Evolutionary conservation across 2,113 vertebrate genomes (phyloP), one percentile per base, ranked within the genome.

Genomic region (Todiramphus saurophagus): DNA sequence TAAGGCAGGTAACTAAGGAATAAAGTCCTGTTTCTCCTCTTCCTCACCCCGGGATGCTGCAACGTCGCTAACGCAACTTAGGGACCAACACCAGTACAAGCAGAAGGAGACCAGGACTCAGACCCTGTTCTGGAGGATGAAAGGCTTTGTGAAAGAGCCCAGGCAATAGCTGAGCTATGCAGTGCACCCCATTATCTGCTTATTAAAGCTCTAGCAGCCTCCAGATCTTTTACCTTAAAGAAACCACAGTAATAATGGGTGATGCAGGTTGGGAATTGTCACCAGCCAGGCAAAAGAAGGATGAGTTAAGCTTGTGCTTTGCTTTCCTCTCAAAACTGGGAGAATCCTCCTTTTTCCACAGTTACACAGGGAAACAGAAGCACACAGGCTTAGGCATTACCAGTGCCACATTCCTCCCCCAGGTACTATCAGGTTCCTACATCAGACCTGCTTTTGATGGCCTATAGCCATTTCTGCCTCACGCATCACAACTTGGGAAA

Each of bases 401-500:
- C 69, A 75, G 37, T 0, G 3, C 55, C 4, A 3, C 1, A 0
- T 39, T 77, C 73, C 12, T 0, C 20, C 27, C 14, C 5, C 68
- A 63, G 75, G 62, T 18, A 35, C 0, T 7, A 18, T 20, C 70
- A 68, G 53, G 31, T 18, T 13, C 44, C 31, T 1, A 12, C 59
- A 37, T 7, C 74, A 25, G 11, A 19, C 50, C 14, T 46, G 56
- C 24, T 90, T 75, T 24, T 17, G 44, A 82, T 20, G 81, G 48
- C 30, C 58, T 13, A 5, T 7, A 9, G 5, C 55, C 7, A 11
- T 50, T 83, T 55, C 48, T 92, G 53, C 33, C 90, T 72, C 8
- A 18, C 17, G 48, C 77, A 48, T 3, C 41, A 37, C 76, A 89
- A 16, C 56, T 68, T 5, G 3, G 62, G 53, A 62, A 74, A 92